Base-by-base conservation (phyloP, 2,888 invertebrate genomes). In the Athripsodes cinereus region DNA sequence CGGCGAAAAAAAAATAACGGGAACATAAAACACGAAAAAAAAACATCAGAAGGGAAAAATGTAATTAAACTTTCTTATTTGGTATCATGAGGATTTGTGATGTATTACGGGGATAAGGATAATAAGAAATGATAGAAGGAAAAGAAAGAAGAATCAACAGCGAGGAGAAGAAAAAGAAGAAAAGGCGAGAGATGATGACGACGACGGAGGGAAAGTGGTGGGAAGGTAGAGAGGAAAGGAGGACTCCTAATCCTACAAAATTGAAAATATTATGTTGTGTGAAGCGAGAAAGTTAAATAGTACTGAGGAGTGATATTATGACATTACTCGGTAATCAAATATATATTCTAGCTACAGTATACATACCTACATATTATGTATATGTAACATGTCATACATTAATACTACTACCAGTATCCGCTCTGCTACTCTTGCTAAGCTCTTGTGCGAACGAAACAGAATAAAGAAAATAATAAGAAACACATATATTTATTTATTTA, bases 1-100 rank as follows among this genome's bases (percentile, higher is more conserved):
- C 10, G 26, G 10, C 10, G 40, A 16, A n/a, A 40, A 40, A 40
- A 40, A 3, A 13, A 2, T 5, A 40, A 13, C 13, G 40, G 16
- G 13, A 40, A 16, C 3, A 40, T 8, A 40, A 40, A 3, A 40
- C 16, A n/a, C n/a, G n/a, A n/a, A n/a, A n/a, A n/a, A 16, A 40
- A 40, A 40, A 40, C 40, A 40, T 40, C 40, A n/a, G 40, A 40
- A 40, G 40, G 40, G 40, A 40, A 40, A 40, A 40, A 40, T 40
- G 40, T 40, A 40, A 40, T 40, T 40, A 40, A 40, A 40, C n/a
- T 40, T 40, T 13, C 8, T 40, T 40, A 40, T 40, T 40, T 40
- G 40, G 40, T 40, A 40, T 40, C 40, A 40, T 2, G 13, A 16
- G 40, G 40, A 40, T 40, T 40, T 40, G 13, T 40, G 40, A 40